Conservation (phyloP, 2,888 invertebrate genomes). For the Girardia tigrina region DNA sequence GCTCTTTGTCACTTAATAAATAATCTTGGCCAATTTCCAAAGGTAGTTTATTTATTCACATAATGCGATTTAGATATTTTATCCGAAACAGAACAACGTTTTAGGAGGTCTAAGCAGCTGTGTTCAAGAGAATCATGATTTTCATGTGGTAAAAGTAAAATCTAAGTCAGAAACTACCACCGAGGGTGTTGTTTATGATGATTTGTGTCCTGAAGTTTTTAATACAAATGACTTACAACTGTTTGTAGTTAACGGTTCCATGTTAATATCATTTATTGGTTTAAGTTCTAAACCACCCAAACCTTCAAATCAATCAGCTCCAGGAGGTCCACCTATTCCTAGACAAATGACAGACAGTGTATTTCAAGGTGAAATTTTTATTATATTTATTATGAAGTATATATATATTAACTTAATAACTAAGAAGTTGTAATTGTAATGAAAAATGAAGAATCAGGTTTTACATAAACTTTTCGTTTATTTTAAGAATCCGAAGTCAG, state of each 20-base stretch:
- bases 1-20: constrained; percentile 73
- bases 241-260: constrained; percentile 65
- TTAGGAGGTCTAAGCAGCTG: constrained; percentile 73
- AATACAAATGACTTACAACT: constrained; percentile 70
- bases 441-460: too few species aligned
- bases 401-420: too few species aligned
- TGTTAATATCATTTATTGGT: constrained; percentile 66
- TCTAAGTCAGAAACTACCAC: constrained; percentile 37
- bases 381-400: too few species aligned
- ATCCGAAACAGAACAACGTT: constrained; percentile 56
- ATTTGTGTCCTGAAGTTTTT: constrained; percentile 67
- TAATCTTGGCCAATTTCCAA: constrained; percentile 80
- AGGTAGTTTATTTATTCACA: constrained; percentile 50
- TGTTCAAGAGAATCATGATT: constrained; percentile 79
- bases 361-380: background rate
- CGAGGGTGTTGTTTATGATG: constrained; percentile 43
- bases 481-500: constrained; percentile 54
- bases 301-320: background rate
- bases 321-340: background rate
- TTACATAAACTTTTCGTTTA: too few species aligned
- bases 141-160: constrained; percentile 52
- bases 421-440: too few species aligned
- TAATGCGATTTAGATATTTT: too few species aligned
- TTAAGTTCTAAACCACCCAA: background rate
- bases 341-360: background rate